Base-by-base conservation (phyloP, 2,113 vertebrate genomes). In the Bubo bubo region DNA sequence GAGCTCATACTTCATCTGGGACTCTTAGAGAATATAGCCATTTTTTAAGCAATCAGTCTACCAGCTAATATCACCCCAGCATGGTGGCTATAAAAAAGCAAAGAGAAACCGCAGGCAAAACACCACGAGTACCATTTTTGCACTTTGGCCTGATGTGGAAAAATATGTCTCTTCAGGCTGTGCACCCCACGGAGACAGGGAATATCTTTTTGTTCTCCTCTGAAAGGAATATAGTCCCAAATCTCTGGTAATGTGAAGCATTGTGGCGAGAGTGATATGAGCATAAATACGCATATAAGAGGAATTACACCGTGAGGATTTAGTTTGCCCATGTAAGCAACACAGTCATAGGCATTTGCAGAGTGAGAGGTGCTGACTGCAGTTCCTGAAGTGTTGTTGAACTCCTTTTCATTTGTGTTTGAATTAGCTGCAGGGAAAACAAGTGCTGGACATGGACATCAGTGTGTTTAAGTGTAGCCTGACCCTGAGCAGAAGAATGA, bases 21-120 rank as follows among this genome's bases (percentile, higher is more conserved):
- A 60, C 47, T 79, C 26, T 68, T 35, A 63, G 41, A 83, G 37
- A 86, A 58, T 26, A 72, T 4, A 75, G 58, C 0, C 7, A 63
- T 45, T 67, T 56, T 79, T 88, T 15, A 72, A 56, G 30, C 30
- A 53, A 73, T 34, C 24, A 12, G 12, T 23, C 56, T 71, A 28
- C 27, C 55, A 74, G 59, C 23, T 73, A 49, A 17, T 58, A 49
- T 49, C 64, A 77, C 4, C 35, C 34, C 49, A 73, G 7, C 12
- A 13, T 30, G 9, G 8, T 23, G 55, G 50, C 30, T 41, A 15
- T 7, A 8, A 37, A 72, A 79, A 63, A 56, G 19, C 26, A 39
- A 90, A 76, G 14, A 1, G 5, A 82, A 72, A 21, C 16, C 0
- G 0, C 32, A 74, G 64, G 59, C 17, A 2, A 90, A 79, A 64